Base-by-base conservation (phyloP, 1,140 invertebrate genomes). In the Elysia chlorotica region DNA sequence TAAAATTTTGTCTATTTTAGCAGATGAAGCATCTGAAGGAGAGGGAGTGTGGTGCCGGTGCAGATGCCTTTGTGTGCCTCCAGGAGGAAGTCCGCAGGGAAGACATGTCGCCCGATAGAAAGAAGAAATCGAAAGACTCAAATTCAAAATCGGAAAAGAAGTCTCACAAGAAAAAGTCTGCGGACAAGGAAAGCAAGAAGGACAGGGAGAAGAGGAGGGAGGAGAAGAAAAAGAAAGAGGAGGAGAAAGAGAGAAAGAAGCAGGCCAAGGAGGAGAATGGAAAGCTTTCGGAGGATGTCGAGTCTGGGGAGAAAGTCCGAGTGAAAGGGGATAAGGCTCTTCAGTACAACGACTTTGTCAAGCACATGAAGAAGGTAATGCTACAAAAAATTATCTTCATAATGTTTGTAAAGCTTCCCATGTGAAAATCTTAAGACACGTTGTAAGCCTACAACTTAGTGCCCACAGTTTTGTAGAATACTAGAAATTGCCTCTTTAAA, bases 311-410 rank as follows among this genome's bases (percentile, higher is more conserved):
- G 31, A 71, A 61, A n/a, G 38, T 63, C 25, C 14, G 10, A 10
- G 28, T 23, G 36, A 17, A 59, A 23, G 74, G 74, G 48, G 48
- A 62, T 19, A 63, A 54, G 61, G 25, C 71, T 10, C 61, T 74
- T 38, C 66, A 69, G 17, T 74, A 77, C 71, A 53, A 61, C 63
- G 77, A 76, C 25, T 80, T 82, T 71, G 73, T 77, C 21, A 74
- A 74, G 28, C 79, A 74, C 33, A 82, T 82, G 81, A 75, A 74
- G 19, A 76, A 78, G 76, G 79, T 82, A 65, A 31, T 53, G n/a
- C n/a, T n/a, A n/a, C n/a, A n/a, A n/a, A n/a, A n/a, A n/a, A n/a
- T n/a, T n/a, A n/a, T n/a, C n/a, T n/a, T n/a, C n/a, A n/a, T n/a
- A n/a, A n/a, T n/a, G n/a, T n/a, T n/a, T n/a, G n/a, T n/a, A n/a